A percentile compares a stretch with the other conserved stretches of the same genome.
These are phyloP conservation scores for Cladorhizidae sp. DNA, from an alignment of 37 sponge, comb jelly and placozoan species.

Conservation along the genomic window DNA sequence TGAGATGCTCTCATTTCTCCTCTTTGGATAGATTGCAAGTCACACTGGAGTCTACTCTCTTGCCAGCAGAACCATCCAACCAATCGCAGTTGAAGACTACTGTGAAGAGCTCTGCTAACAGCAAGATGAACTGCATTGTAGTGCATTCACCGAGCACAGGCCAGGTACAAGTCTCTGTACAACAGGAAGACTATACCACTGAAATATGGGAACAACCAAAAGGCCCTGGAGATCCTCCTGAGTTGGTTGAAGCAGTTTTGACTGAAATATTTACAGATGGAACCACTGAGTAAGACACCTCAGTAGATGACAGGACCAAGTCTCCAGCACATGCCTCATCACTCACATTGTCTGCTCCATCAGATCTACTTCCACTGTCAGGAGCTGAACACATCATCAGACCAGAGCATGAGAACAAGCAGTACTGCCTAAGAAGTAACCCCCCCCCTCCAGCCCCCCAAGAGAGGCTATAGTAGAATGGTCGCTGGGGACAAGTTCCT, in stretches of 20 bases:
- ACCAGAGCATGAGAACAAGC: no score
- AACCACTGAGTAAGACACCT: no score
- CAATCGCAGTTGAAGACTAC: slow-evolving; percentile 22
- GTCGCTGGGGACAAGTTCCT: no score
- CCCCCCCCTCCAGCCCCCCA: no score
- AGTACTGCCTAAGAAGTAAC: no score
- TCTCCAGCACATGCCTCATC: no score
- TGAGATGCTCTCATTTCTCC: slow-evolving; percentile 30
- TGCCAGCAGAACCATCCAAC: not conserved
- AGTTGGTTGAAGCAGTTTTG: slow-evolving; percentile 32
- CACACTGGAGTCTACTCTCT: slow-evolving; percentile 30
- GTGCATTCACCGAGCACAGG: slow-evolving; percentile 48
- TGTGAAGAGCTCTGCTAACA: slow-evolving; percentile 28
- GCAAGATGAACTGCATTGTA: slow-evolving; percentile 28
- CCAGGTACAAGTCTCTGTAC: slow-evolving; percentile 20
- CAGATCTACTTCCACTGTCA: no score
- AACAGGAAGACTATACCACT: slow-evolving; percentile 33
- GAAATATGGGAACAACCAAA: slow-evolving; percentile 26
- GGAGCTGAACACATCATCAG: no score
- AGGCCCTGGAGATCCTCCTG: slow-evolving; percentile 2
- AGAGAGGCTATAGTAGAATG: no score
- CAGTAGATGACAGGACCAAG: no score
- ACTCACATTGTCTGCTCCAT: no score
- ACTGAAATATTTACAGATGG: no score
- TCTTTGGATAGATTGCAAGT: slow-evolving; percentile 36